Percentiles rank a stretch among this genome's conserved stretches.
These are phyloP conservation scores for Ctenoplectra terminalis DNA, from an alignment of 1,140 invertebrate species.

Conservation along the genomic window DNA sequence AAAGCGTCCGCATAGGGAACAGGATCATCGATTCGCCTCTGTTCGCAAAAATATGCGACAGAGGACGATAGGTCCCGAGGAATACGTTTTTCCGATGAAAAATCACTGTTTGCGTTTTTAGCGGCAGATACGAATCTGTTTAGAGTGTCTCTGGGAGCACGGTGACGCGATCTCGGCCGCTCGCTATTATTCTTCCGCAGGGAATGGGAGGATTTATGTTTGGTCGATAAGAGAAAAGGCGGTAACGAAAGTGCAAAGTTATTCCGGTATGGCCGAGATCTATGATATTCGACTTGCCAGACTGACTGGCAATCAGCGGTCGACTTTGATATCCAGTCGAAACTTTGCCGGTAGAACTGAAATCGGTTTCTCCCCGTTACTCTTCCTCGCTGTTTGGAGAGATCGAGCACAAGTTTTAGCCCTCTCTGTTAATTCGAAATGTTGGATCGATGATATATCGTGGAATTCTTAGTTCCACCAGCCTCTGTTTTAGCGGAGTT, in stretches of 20 bases:
- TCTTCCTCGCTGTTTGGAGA: background rate
- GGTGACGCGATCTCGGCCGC: constrained; percentile 18
- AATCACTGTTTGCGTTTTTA: constrained; percentile 58
- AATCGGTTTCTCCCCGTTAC: background rate
- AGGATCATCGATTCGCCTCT: constrained; percentile 64
- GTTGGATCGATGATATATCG: background rate
- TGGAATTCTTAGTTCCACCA: too few species aligned
- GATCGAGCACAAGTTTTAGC: too few species aligned
- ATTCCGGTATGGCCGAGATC: constrained; percentile 48
- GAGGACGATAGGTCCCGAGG: constrained; percentile 30
- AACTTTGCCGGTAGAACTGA: background rate
- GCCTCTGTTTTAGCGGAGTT: too few species aligned
- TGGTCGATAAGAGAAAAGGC: constrained; percentile 58
- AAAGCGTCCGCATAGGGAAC: background rate
- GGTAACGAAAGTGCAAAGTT: constrained; percentile 59
- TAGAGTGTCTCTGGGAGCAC: constrained; percentile 32
- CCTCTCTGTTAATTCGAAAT: background rate
- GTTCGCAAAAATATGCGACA: constrained; percentile 23
- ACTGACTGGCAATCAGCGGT: constrained; percentile 35
- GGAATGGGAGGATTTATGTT: constrained; percentile 42
- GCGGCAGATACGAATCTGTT: constrained; percentile 42
- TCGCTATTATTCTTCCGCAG: constrained; percentile 36
- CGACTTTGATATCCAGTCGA: background rate
- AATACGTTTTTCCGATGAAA: constrained; percentile 52
- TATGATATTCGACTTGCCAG: constrained; percentile 40